Evolutionary conservation across 2,888 invertebrate genomes (phyloP).

Genomic region (Meghimatium bilineatum): DNA sequence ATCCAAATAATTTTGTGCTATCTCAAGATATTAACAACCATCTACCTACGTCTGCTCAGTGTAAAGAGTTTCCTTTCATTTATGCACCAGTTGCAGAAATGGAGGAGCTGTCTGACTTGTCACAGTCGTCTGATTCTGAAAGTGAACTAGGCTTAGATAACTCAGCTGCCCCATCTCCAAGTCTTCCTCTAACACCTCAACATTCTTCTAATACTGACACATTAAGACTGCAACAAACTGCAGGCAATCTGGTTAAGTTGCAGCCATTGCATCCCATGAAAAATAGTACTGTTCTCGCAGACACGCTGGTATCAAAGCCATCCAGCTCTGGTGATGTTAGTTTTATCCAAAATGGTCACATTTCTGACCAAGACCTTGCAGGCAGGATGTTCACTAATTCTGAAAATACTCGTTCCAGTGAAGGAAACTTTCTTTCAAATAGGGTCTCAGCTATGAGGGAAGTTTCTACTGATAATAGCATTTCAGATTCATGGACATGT

Average conservation of each 20-base stretch:
- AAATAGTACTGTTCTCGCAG: constrained; percentile 36
- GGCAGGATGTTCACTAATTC: constrained; percentile 21
- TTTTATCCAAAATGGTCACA: constrained; percentile 53
- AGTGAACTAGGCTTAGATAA: constrained; percentile 43
- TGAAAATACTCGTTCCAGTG: constrained; percentile 5
- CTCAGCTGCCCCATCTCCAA: not conserved
- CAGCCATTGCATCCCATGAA: constrained; percentile 27
- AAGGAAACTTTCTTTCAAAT: constrained; percentile 31
- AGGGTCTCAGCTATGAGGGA: constrained; percentile 33
- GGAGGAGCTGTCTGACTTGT: constrained; percentile 57
- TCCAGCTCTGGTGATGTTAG: constrained; percentile 57
- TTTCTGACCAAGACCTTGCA: constrained; percentile 52
- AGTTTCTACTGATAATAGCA: constrained; percentile 16
- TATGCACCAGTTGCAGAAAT: constrained; percentile 57
- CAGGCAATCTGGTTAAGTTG: constrained; percentile 47
- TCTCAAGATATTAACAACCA: constrained; percentile 8
- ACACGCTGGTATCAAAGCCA: constrained; percentile 49
- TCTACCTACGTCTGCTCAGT: constrained; percentile 21
- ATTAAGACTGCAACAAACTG: constrained; percentile 40
- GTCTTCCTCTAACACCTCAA: constrained; percentile 37
- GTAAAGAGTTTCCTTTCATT: constrained; percentile 46
- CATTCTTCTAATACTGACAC: constrained; percentile 27
- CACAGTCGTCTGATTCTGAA: constrained; percentile 55
- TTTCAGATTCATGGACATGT: not conserved
- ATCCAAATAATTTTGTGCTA: constrained; percentile 22